A percentile compares a stretch with the other conserved stretches of the same genome.
These are phyloP conservation scores for Manacus vitellinus DNA, from an alignment of 2,113 vertebrate genomes.

Conservation along the genomic window DNA sequence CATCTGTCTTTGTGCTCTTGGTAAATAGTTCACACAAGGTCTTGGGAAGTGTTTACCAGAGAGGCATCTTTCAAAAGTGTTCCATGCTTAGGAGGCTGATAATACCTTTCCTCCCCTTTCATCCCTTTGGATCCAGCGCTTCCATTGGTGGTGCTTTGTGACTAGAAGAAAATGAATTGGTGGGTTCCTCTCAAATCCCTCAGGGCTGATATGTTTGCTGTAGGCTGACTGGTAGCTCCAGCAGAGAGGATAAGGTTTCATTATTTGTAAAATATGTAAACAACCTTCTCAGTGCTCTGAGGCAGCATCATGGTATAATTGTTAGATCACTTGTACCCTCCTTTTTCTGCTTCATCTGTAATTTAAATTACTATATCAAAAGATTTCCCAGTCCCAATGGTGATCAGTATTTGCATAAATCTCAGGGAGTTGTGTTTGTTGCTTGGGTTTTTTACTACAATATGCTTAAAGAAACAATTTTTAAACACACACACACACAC, in stretches of 20 bases:
- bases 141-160: background rate
- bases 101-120: background rate
- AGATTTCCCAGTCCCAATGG: background rate
- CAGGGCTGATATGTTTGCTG: background rate
- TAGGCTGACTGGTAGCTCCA: background rate
- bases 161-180: background rate
- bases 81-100: background rate
- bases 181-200: background rate
- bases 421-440: background rate
- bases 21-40: background rate
- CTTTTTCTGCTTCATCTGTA: background rate
- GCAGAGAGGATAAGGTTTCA: background rate
- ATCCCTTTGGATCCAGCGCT: background rate
- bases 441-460: background rate
- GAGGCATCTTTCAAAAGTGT: background rate
- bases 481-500: background rate
- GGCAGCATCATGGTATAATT: background rate
- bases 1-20: background rate
- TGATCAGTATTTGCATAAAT: background rate
- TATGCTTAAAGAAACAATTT: background rate
- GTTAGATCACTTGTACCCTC: background rate
- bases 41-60: background rate
- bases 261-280: background rate
- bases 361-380: slow-evolving; percentile 1
- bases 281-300: background rate